Base-by-base conservation (phyloP, 1,140 invertebrate genomes). In the Drosophila melanica region DNA sequence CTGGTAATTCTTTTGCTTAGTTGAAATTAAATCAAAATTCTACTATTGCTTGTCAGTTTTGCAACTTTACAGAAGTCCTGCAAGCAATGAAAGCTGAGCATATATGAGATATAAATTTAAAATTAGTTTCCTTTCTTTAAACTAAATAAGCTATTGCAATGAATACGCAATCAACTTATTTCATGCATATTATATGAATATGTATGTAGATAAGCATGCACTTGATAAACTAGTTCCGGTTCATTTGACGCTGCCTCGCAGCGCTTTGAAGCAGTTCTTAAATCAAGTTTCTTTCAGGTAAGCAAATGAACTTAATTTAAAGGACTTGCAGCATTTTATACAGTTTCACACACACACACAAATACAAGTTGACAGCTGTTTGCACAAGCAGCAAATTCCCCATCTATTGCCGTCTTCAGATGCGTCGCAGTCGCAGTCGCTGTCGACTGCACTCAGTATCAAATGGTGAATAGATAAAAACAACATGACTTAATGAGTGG, bases 401-500 rank as follows among this genome's bases (percentile, higher is more conserved):
- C 11, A 11, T 33, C 37, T 33, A 11, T 5, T 53, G 18, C 37
- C 14, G 4, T 50, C n/a, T 4, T 10, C 39, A 4, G 37, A 27
- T 20, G n/a, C 37, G 10, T 42, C 11, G 12, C 10, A 10, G 20
- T 16, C 18, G 10, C 39, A 18, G 64, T 64, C 62, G 18, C 20
- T 53, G 69, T 59, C 47, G 48, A 64, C 69, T 44, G 47, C 72
- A 23, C 58, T 75, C 65, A 76, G 67, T 86, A 87, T 86, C 79
- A 86, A 86, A 81, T 68, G 69, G 75, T 73, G 81, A 86, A 86
- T 82, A 86, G 82, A 86, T 87, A 86, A 87, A 86, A 86, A 87
- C 82, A 87, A 89, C 82, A 89, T 87, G 82, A 87, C 82, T 87
- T 82, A 87, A 87, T 89, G 84, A 87, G 82, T 82, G 82, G 82